Evolutionary conservation across 2,888 invertebrate genomes (phyloP).

Genomic region (Drosophila atripex): DNA sequence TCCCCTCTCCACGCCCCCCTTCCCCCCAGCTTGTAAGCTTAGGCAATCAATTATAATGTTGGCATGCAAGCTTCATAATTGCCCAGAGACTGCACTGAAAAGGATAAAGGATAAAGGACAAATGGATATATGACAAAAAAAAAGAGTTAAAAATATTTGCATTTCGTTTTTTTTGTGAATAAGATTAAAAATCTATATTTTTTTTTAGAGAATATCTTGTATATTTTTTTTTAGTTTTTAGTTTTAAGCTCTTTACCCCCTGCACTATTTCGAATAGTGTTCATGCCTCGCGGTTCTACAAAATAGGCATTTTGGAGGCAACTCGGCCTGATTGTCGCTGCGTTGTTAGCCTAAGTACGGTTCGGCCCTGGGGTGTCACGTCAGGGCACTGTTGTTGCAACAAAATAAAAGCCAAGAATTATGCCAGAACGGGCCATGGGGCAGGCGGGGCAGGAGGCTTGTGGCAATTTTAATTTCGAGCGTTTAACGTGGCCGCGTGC

Average conservation of each 20-base stretch:
- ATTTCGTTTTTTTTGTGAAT: no score
- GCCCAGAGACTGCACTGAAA: slow-evolving; percentile 34
- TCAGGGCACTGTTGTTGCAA: slow-evolving; percentile 12
- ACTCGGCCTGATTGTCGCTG: slow-evolving; percentile 29
- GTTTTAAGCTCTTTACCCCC: background rate
- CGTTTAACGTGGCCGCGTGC: slow-evolving; percentile 68
- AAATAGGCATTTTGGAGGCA: slow-evolving; percentile 61
- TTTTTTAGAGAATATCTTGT: no score
- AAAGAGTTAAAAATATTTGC: no score
- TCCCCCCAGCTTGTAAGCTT: slow-evolving; percentile 48
- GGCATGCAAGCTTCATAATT: slow-evolving; percentile 72
- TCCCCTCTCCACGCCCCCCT: slow-evolving; percentile 1
- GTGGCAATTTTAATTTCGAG: slow-evolving; percentile 52
- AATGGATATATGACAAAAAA: no score
- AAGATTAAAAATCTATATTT: no score
- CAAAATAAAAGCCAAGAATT: background rate
- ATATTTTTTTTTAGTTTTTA: background rate
- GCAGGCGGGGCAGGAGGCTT: background rate
- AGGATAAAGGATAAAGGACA: background rate
- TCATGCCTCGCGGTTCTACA: slow-evolving; percentile 37
- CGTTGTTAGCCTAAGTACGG: slow-evolving; percentile 67
- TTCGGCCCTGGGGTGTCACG: slow-evolving; percentile 71
- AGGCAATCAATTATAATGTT: slow-evolving; percentile 78
- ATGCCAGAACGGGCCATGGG: background rate
- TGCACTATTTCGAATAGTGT: slow-evolving; percentile 12